These are phyloP conservation scores for Rhagoletis zephyria DNA, from an alignment of 1,140 invertebrate genomes.

Conservation along the genomic window DNA sequence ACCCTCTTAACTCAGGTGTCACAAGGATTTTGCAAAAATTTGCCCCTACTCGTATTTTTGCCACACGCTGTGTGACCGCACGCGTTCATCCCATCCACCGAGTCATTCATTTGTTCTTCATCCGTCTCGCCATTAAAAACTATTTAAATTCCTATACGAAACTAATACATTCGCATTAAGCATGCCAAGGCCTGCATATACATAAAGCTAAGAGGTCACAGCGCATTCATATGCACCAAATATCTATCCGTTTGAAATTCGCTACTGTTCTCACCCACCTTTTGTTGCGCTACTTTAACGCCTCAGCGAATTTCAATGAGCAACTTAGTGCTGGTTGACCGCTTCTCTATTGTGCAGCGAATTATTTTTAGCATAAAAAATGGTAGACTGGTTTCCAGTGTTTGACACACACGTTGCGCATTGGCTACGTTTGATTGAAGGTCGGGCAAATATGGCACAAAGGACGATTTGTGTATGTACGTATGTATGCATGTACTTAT, in stretches of 20 bases:
- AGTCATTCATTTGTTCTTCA: background rate
- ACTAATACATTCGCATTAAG: background rate
- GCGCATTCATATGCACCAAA: background rate
- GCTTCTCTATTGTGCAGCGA: background rate
- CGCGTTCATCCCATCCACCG: background rate
- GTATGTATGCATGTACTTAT: background rate
- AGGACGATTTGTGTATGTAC: background rate
- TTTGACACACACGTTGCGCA: background rate
- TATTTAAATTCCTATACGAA: conserved; percentile 32
- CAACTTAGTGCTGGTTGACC: conserved; percentile 23
- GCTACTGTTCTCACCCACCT: conserved; percentile 41
- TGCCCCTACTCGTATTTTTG: background rate
- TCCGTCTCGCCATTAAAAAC: conserved; percentile 26
- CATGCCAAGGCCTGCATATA: too few relatives aligned
- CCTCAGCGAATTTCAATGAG: conserved; percentile 3
- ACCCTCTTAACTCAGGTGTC: background rate
- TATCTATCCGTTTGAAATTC: conserved; percentile 11
- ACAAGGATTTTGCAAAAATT: background rate
- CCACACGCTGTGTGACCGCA: conserved; percentile 4
- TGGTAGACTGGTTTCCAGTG: background rate
- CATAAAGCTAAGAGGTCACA: background rate
- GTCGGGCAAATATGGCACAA: background rate
- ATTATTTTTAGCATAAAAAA: background rate
- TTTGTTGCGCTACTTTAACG: conserved; percentile 37
- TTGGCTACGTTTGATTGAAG: background rate